Conservation (phyloP, 2,113 vertebrate species). For the Saccopteryx bilineata region DNA sequence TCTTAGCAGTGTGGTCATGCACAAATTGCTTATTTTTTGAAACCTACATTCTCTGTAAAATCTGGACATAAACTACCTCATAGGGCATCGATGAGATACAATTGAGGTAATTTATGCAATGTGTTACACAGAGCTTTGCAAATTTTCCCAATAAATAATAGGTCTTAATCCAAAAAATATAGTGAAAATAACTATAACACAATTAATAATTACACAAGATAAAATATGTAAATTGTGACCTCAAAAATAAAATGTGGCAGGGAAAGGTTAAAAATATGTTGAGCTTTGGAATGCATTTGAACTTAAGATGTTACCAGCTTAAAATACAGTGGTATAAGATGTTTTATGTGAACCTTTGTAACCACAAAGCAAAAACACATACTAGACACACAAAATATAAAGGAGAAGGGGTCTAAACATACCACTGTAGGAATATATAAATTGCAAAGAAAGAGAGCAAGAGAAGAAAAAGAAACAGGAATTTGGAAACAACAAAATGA, state of each 20-base stretch:
- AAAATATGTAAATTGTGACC: background rate
- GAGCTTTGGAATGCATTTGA: background rate
- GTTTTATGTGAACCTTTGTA: background rate
- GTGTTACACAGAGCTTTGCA: conserved; percentile 20
- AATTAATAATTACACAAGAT: background rate
- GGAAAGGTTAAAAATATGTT: background rate
- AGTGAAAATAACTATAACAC: background rate
- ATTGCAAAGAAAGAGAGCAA: background rate
- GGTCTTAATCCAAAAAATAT: background rate
- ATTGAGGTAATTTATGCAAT: background rate
- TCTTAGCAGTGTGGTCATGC: background rate
- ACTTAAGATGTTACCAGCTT: background rate
- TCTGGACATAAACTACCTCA: background rate
- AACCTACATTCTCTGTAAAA: conserved; percentile 21
- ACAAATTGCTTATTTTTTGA: background rate
- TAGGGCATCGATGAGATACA: conserved; percentile 14
- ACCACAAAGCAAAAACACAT: background rate
- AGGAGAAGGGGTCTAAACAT: too few species aligned
- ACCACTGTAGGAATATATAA: background rate
- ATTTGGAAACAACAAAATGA: background rate
- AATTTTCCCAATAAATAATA: conserved; percentile 23
- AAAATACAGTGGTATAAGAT: background rate
- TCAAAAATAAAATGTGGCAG: background rate
- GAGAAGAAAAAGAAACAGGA: background rate
- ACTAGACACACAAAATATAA: background rate